Conservation (phyloP, 1,140 invertebrate species). For the Medauroidea extradentata region DNA sequence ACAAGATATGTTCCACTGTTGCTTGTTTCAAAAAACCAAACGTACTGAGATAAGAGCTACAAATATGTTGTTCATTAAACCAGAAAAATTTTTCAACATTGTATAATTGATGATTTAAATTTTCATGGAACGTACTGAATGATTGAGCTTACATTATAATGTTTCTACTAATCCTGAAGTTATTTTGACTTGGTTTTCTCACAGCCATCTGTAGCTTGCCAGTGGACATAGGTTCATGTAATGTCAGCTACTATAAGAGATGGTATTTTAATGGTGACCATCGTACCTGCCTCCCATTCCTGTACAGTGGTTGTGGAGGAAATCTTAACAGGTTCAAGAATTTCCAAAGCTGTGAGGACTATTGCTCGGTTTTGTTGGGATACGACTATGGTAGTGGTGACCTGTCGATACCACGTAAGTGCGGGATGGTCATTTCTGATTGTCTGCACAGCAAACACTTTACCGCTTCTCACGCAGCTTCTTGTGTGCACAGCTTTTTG, state of each 20-base stretch:
- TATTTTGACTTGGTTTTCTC: not conserved
- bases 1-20: no score
- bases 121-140: no score
- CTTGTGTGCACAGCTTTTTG: no score
- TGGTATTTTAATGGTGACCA: slow-evolving; percentile 77
- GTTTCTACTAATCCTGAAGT: not conserved
- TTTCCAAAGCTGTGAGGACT: slow-evolving; percentile 61
- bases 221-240: slow-evolving; percentile 67
- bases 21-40: no score
- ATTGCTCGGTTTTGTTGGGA: slow-evolving; percentile 49
- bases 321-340: slow-evolving; percentile 74
- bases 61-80: no score
- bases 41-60: no score
- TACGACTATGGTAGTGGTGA: not conserved
- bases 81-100: no score
- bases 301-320: slow-evolving; percentile 75
- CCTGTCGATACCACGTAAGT: not conserved
- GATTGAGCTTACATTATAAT: no score
- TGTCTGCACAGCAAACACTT: slow-evolving; percentile 1
- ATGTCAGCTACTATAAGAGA: slow-evolving; percentile 54
- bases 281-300: slow-evolving; percentile 68
- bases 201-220: slow-evolving; percentile 60
- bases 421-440: not conserved
- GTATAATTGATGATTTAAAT: no score
- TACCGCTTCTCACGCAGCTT: not conserved